Base-by-base conservation (phyloP, 2,113 vertebrate genomes). In the Plecotus auritus region DNA sequence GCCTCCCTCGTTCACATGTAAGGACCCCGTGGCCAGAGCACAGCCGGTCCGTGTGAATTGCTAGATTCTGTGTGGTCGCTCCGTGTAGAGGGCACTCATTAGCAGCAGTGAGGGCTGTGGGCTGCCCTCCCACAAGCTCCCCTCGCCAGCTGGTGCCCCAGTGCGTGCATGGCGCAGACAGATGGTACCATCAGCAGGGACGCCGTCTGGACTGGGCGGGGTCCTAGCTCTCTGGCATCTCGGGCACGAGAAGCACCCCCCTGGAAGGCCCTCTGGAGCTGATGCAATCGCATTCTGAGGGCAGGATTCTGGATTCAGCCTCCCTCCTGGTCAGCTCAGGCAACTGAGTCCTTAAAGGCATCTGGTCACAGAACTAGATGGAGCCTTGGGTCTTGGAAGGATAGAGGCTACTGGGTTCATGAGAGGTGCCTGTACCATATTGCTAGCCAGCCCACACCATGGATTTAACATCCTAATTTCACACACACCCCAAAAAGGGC, bases 151-250 rank as follows among this genome's bases (percentile, higher is more conserved):
- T 5, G 67, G 51, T 35, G 12, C 56, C n/a, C 73, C 81, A 9
- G 26, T 2, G 20, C 23, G 18, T 7, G 40, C 11, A 3, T 23
- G 40, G 35, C 5, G 0, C 26, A 28, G 66, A 3, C 14, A 45
- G 56, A 32, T 11, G 8, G 5, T 3, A 0, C 28, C n/a, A 0
- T 28, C 6, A 3, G 42, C 28, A 40, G 54, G 88, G 5, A 0
- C 4, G 1, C 0, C 2, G 17, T 35, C 66, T n/a, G 20, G 56
- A 59, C 26, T 0, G 42, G 49, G 22, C 0, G 1, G 26, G 14
- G 12, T 5, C 76, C 23, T 30, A 7, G 56, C 30, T 22, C 61
- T 49, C 51, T 1, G 23, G 26, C 17, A 2, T 49, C 40, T 6
- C 23, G 16, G 64, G 11, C 18, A 1, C 1, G 0, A 28, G 26